Conservation (phyloP, 2,888 invertebrate species). For the Chesias legatella region DNA sequence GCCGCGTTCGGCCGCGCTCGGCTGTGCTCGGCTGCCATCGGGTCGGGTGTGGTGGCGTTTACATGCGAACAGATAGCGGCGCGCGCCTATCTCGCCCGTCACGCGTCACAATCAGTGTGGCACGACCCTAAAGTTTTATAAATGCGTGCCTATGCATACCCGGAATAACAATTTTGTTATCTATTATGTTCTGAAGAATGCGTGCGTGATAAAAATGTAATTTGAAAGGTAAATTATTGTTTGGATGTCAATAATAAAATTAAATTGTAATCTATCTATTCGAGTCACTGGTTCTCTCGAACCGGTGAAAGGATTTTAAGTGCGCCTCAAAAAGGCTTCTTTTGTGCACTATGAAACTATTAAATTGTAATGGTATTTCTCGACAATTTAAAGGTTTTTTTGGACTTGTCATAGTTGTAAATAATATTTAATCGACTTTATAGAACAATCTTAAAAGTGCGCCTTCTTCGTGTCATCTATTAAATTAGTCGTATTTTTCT, state of each 20-base stretch:
- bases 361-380: too few relatives aligned
- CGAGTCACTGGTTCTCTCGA: too few relatives aligned
- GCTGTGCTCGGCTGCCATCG: conserved; percentile 47
- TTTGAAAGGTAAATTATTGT: conserved; percentile 3
- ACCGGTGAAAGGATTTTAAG: too few relatives aligned
- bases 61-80: conserved; percentile 40
- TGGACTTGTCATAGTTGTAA: too few relatives aligned
- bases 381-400: neutral
- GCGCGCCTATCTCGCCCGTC: conserved; percentile 43
- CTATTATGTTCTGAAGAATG: conserved; percentile 20
- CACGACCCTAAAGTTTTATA: conserved; percentile 46
- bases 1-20: conserved; percentile 56
- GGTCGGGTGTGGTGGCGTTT: conserved; percentile 53
- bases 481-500: too few relatives aligned
- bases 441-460: conserved; percentile 1
- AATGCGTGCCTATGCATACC: conserved; percentile 38
- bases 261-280: neutral
- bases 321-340: too few relatives aligned
- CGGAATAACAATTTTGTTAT: conserved; percentile 30
- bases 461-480: too few relatives aligned
- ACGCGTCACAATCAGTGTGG: conserved; percentile 54
- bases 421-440: conserved; percentile 2
- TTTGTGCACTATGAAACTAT: too few relatives aligned
- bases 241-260: conserved; percentile 2
- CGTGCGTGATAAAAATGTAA: conserved; percentile 22